Evolutionary conservation across 2,797 vertebrate genomes (phyloP).

Genomic region (Poecilia gillii): DNA sequence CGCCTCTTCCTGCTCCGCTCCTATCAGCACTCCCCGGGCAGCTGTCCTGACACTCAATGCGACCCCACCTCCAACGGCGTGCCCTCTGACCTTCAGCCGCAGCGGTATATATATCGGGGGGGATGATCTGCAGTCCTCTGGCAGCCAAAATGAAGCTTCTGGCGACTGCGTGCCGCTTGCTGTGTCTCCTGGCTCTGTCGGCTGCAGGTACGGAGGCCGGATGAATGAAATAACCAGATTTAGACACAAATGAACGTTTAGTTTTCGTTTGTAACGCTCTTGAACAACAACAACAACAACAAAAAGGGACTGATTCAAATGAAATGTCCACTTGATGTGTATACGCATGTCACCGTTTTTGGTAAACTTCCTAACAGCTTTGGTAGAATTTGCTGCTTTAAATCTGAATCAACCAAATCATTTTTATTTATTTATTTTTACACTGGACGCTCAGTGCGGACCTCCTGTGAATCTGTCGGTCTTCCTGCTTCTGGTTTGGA

Average conservation of each 20-base stretch:
- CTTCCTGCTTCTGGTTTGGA: not conserved
- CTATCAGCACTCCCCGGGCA: slow-evolving; percentile 42
- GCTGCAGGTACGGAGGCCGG: slow-evolving; percentile 84
- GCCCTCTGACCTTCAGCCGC: slow-evolving; percentile 80
- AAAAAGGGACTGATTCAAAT: not conserved
- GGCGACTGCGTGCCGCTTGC: slow-evolving; percentile 84
- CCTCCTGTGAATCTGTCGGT: slow-evolving; percentile 6
- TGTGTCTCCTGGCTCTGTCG: slow-evolving; percentile 85
- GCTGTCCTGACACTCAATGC: slow-evolving; percentile 65
- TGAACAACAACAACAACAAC: not conserved
- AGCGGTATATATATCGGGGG: slow-evolving; percentile 85
- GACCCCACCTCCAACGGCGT: slow-evolving; percentile 54
- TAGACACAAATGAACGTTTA: not conserved
- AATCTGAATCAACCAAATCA: not conserved
- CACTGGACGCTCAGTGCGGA: not conserved
- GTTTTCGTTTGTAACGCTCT: not conserved
- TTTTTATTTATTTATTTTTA: too few relatives aligned
- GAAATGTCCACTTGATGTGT: not conserved
- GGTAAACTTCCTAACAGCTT: not conserved
- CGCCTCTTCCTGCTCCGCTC: slow-evolving; percentile 2
- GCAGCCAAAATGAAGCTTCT: slow-evolving; percentile 93
- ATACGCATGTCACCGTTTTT: not conserved
- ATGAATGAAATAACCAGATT: slow-evolving; percentile 1
- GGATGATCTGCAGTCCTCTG: slow-evolving; percentile 83
- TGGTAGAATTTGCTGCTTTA: slow-evolving; percentile 42